A percentile compares a stretch with the other conserved stretches of the same genome.
Evolutionary conservation across 2,888 invertebrate genomes (phyloP).

Genomic region (Philonicus albiceps): DNA sequence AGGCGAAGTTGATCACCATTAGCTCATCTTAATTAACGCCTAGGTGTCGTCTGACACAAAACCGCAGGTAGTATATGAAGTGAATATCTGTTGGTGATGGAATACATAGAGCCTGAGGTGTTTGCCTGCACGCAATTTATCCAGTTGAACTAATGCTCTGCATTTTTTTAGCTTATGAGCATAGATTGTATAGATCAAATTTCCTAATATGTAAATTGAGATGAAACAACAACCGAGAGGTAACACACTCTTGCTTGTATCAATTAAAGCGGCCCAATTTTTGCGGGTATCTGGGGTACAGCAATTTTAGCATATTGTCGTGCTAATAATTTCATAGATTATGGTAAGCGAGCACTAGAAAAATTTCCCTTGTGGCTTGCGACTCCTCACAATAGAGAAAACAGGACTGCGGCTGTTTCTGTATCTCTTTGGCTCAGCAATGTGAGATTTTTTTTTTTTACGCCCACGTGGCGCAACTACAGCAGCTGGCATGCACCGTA

Average conservation of each 20-base stretch:
- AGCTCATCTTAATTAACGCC: background rate
- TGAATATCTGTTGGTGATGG: background rate
- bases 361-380: conserved; percentile 14
- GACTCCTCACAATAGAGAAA: conserved; percentile 14
- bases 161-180: background rate
- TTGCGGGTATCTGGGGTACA: background rate
- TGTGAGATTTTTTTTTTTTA: background rate
- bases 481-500: background rate
- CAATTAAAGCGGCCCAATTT: conserved; percentile 7
- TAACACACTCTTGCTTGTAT: conserved; percentile 2
- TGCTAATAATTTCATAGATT: background rate
- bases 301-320: background rate
- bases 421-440: background rate
- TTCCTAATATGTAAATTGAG: conserved; percentile 15
- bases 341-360: background rate
- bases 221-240: background rate
- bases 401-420: background rate
- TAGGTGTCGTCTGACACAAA: conserved; percentile 1
- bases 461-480: conserved; percentile 5
- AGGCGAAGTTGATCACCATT: background rate
- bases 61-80: background rate
- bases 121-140: background rate
- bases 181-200: background rate
- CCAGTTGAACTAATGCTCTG: background rate
- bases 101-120: background rate